Percentiles rank a stretch among this genome's conserved stretches.
Conservation (phyloP, 2,113 vertebrate genomes). For the Pangasianodon gigas region DNA sequence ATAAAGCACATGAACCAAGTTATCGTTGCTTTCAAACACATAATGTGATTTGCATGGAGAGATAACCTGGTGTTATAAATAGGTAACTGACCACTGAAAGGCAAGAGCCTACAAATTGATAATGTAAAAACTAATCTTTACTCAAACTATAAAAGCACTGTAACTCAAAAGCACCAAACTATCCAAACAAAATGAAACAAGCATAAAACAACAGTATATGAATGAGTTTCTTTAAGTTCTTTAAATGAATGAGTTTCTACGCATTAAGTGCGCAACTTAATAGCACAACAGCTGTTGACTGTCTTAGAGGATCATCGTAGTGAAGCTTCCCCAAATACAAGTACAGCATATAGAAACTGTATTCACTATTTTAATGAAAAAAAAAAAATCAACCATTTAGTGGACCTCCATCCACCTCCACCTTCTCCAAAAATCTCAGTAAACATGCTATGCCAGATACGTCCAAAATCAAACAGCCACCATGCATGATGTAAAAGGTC, state of each 20-base stretch:
- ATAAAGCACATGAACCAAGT: conserved; percentile 6
- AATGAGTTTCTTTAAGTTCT: not conserved
- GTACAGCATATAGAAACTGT: not conserved
- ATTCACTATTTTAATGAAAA: not conserved
- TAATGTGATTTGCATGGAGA: not conserved
- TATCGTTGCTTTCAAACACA: not conserved
- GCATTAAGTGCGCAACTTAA: not conserved
- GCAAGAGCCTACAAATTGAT: not conserved
- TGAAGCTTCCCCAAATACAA: not conserved
- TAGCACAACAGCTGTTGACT: not conserved
- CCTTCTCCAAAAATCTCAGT: not conserved
- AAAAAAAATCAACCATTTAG: not conserved
- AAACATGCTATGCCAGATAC: not conserved
- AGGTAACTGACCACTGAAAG: not conserved
- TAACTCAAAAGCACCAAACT: not conserved
- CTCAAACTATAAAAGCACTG: no score
- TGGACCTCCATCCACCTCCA: not conserved
- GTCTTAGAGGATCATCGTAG: not conserved
- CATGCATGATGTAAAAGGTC: not conserved
- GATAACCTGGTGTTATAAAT: not conserved
- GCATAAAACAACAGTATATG: not conserved
- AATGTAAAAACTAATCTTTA: not conserved
- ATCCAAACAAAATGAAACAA: not conserved
- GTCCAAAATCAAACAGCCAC: not conserved
- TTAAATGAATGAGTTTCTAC: not conserved